Base-by-base conservation (phyloP, 2,113 vertebrate species). In the Forbesichthys papilliferus region DNA sequence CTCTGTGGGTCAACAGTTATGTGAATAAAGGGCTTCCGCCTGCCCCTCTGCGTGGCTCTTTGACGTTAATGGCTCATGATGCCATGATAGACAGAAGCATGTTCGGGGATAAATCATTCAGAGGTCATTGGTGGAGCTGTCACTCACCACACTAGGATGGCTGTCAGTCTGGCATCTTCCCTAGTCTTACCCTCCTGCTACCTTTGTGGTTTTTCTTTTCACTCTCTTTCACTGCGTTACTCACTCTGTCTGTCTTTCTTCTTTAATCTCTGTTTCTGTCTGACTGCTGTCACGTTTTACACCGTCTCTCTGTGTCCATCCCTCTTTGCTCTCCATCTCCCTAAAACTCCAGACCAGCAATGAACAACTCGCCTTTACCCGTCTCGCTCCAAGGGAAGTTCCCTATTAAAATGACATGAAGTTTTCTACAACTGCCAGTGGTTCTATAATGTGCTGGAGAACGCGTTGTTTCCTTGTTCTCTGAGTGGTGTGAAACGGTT, bases 101-200 rank as follows among this genome's bases (percentile, higher is more conserved):
- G 88, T 86, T 75, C 69, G 33, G 68, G 77, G 77, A 87, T 89
- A 80, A 87, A 88, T 88, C 88, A 84, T 89, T 85, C 79, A 84
- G 78, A 84, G 84, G 88, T 88, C 86, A 82, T 80, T 27, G 69
- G 69, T 69, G 78, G 67, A 81, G 70, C 83, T 83, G 84, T 83
- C 91, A 84, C 54, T 91, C 83, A 42, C 79, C 18, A 3, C 3
- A 3, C 54, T 58, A 61, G 64, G 78, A 85, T 48, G 64, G 64
- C 72, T 47, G 71, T 68, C 69, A 65, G 64, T 86, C 69, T 83
- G 76, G 59, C 69, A 42, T 49, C 47, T 4, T 75, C 66, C 70
- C 16, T 20, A 58, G 54, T 69, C 42, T 67, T 54, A 16, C 63
- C 67, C 56, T 63, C n/a, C 59, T 33, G 55, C 74, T 60, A 47